Percentiles rank a stretch among this genome's conserved stretches.
phyloP scores from a whole-genome alignment of 2,797 vertebrate genomes.

The Pangasius mekongensis region DNA sequence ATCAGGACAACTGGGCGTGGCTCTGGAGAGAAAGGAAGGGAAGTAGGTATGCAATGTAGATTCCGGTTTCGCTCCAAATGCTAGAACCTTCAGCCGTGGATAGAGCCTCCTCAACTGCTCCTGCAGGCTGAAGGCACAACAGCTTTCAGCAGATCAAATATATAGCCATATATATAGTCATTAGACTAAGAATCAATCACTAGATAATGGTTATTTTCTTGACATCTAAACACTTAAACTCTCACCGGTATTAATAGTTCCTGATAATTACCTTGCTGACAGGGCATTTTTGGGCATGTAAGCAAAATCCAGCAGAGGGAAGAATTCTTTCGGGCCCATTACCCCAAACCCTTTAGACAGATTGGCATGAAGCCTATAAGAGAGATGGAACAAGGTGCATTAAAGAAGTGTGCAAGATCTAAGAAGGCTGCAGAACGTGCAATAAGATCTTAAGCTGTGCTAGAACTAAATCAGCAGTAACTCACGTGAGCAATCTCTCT shows the following conservation, averaged over 20 bases:
- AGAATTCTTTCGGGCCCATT: constrained; percentile 96
- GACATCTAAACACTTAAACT: background rate
- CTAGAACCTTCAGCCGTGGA: constrained; percentile 89
- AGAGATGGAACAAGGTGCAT: background rate
- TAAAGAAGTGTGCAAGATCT: background rate
- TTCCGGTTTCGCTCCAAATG: constrained; percentile 89
- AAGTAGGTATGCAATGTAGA: constrained; percentile 87
- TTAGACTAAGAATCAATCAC: background rate
- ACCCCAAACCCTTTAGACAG: constrained; percentile 94
- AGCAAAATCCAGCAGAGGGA: constrained; percentile 94
- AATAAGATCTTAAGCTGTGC: background rate
- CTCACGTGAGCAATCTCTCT: constrained; percentile 92
- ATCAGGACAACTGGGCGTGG: constrained; percentile 82
- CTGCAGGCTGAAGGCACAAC: constrained; percentile 80
- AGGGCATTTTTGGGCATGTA: constrained; percentile 97
- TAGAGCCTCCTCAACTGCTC: constrained; percentile 89
- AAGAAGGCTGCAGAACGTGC: background rate
- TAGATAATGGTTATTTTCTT: background rate
- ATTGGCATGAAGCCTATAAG: constrained; percentile 86
- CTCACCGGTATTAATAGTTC: background rate
- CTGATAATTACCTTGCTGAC: constrained; percentile 77
- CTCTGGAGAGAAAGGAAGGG: constrained; percentile 93
- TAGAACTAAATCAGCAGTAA: constrained; percentile 48
- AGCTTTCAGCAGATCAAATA: background rate
- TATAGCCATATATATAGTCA: background rate